These are phyloP conservation scores for Cremastinae sp. DNA, from an alignment of 2,888 invertebrate species.

Conservation along the genomic window DNA sequence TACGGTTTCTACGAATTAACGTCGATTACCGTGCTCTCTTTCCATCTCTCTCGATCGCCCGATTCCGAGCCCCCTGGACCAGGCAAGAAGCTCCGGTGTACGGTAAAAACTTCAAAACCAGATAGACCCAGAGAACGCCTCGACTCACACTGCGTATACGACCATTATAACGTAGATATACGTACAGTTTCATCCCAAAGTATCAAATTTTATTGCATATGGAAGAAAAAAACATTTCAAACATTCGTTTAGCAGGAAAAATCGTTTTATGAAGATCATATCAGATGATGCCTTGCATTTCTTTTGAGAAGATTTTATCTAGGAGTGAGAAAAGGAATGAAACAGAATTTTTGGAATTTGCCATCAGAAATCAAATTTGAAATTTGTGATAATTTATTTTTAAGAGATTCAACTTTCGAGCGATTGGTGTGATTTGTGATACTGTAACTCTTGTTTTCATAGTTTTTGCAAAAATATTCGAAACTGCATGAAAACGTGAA, in stretches of 20 bases:
- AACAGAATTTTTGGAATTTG: too few species aligned
- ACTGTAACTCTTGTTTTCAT: too few species aligned
- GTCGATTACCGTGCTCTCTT: constrained; percentile 73
- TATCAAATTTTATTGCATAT: constrained; percentile 14
- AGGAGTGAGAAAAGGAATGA: too few species aligned
- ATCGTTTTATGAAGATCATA: too few species aligned
- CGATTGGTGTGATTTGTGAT: too few species aligned
- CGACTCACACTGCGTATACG: background rate
- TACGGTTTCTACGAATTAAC: constrained; percentile 79
- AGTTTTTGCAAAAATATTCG: too few species aligned
- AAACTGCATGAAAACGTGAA: too few species aligned
- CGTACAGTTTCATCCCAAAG: background rate
- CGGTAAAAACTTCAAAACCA: constrained; percentile 69
- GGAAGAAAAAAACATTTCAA: background rate
- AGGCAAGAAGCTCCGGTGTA: constrained; percentile 16
- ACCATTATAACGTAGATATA: background rate
- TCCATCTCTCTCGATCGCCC: background rate
- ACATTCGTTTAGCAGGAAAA: background rate
- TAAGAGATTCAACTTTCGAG: too few species aligned
- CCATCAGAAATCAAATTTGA: too few species aligned
- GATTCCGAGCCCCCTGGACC: background rate
- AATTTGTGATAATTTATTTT: too few species aligned
- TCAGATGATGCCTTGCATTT: background rate
- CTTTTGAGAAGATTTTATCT: too few species aligned
- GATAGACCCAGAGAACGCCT: constrained; percentile 61